Base-by-base conservation (phyloP, 2,113 vertebrate species). In the Catagonus wagneri region DNA sequence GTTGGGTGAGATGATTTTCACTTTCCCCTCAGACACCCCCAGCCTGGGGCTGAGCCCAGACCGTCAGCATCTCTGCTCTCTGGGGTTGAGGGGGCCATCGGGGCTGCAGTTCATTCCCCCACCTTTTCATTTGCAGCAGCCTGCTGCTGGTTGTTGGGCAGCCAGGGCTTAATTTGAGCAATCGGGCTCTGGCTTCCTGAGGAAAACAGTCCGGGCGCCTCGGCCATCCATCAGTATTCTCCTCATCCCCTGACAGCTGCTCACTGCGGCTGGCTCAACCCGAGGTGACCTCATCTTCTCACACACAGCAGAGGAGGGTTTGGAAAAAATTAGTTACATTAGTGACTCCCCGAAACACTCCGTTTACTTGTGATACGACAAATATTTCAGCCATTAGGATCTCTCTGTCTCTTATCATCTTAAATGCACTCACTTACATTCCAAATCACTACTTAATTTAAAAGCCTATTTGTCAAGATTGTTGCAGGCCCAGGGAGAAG, bases 351-450 rank as follows among this genome's bases (percentile, higher is more conserved):
- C 96, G 98, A 99, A 97, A 98, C 98, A 97, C 98, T 98, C 98
- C 98, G 98, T 99, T 99, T 99, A 99, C 99, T 99, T 99, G 99
- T 99, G 99, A 99, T 99, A 99, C 98, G 99, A 99, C 99, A 99
- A 99, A 99, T 99, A 99, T 99, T 99, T 99, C 99, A 99, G 99
- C 99, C 99, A 99, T 99, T 99, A 99, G 98, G 98, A 98, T 99
- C 99, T 99, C 99, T 99, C 99, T 98, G 96, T 99, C 99, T 99
- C 99, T 99, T 99, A 99, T 99, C 99, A 98, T 99, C 99, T 99
- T 99, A 99, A 99, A 99, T 99, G 99, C 99, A 99, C 99, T 99
- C 99, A 99, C 99, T 99, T 99, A 99, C 99, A 99, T 99, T 99
- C 99, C 99, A 99, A 99, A 99, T 99, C 99, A 99, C 99, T 99